Conservation (phyloP, 2,888 invertebrate genomes). For the Nipponacmea schrenckii region DNA sequence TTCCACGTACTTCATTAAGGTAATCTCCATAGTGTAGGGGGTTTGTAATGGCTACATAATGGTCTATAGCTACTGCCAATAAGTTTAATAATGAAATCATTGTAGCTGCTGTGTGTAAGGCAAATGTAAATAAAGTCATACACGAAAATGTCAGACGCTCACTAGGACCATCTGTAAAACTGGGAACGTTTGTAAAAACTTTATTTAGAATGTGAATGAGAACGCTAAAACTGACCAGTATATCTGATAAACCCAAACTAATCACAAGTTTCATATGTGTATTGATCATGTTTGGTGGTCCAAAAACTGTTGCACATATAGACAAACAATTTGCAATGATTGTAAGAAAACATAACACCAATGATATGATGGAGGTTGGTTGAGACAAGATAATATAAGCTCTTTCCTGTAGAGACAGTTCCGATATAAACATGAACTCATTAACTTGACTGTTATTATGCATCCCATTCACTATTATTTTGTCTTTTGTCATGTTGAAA, state of each 20-base stretch:
- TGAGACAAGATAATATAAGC: constrained; percentile 37
- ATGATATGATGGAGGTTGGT: constrained; percentile 42
- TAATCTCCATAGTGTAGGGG: constrained; percentile 43
- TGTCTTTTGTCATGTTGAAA: no score
- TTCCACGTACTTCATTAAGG: constrained; percentile 38
- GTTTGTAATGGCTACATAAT: constrained; percentile 51
- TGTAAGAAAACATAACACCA: constrained; percentile 43
- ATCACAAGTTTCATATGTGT: constrained; percentile 55
- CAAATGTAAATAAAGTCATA: constrained; percentile 43
- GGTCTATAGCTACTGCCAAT: constrained; percentile 52
- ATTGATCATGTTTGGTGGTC: constrained; percentile 42
- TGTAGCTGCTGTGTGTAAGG: constrained; percentile 49
- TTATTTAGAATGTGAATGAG: constrained; percentile 47
- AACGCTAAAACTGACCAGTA: constrained; percentile 49
- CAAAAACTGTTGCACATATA: constrained; percentile 53
- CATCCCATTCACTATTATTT: no score
- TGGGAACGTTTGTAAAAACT: constrained; percentile 38
- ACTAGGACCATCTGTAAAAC: constrained; percentile 22
- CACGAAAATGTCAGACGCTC: constrained; percentile 43
- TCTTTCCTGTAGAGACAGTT: constrained; percentile 25
- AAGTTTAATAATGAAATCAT: constrained; percentile 52
- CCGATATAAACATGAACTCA: constrained; percentile 4
- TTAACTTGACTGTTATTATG: neutral
- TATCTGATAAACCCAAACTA: constrained; percentile 52
- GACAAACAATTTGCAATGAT: constrained; percentile 53